A percentile compares a stretch with the other conserved stretches of the same genome.
phyloP scores from a whole-genome alignment of 2,113 vertebrate genomes.

The Procavia capensis region DNA sequence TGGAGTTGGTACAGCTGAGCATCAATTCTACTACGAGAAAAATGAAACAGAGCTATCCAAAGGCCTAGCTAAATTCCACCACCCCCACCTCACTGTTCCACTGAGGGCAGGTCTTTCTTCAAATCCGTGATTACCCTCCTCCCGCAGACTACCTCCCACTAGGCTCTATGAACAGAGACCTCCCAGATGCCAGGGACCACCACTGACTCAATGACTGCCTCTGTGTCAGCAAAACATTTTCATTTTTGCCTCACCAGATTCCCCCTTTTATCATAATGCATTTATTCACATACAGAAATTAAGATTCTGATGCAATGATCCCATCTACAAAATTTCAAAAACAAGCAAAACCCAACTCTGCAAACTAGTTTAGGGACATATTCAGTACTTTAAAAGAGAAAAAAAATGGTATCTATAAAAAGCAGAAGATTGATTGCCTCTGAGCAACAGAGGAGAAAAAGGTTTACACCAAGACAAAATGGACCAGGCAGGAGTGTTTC shows the following conservation, averaged over 20 bases:
- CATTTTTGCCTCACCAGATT: not conserved
- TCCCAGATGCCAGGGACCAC: not conserved
- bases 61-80: not conserved
- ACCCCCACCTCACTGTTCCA: not conserved
- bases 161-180: not conserved
- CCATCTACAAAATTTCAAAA: conserved; percentile 43
- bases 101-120: not conserved
- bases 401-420: conserved; percentile 2
- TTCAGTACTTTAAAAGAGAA: conserved; percentile 3
- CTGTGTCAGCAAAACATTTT: conserved; percentile 29
- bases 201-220: not conserved
- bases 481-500: not conserved
- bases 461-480: not conserved
- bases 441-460: not conserved
- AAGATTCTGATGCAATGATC: conserved; percentile 20
- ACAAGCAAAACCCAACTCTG: conserved; percentile 12
- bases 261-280: not conserved
- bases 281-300: conserved; percentile 39
- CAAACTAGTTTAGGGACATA: not conserved
- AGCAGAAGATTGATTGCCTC: not conserved
- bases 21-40: not conserved
- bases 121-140: not conserved
- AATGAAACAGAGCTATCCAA: conserved; percentile 23
- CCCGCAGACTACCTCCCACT: not conserved
- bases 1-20: not conserved